These are phyloP conservation scores for Uropetala carovei DNA, from an alignment of 2,888 invertebrate species.

Conservation along the genomic window DNA sequence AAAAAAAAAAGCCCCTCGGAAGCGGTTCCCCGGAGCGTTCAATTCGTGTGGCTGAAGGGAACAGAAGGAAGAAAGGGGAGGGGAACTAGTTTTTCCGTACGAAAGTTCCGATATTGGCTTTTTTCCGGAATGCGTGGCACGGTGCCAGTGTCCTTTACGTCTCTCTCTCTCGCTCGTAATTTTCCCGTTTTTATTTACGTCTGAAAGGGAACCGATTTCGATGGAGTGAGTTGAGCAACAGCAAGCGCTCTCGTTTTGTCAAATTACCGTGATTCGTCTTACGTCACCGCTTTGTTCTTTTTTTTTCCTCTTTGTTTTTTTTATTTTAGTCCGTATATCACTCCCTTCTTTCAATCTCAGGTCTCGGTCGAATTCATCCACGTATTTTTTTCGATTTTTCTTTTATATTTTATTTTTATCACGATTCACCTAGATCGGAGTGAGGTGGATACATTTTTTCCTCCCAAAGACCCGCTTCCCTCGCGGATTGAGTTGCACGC, in stretches of 20 bases:
- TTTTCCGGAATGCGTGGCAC: slow-evolving; percentile 17
- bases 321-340: too few relatives aligned
- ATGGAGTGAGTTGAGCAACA: neutral
- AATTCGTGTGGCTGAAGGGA: too few relatives aligned
- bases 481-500: too few relatives aligned
- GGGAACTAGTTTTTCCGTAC: neutral
- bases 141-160: neutral
- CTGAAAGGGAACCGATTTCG: neutral
- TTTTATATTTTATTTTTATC: too few relatives aligned
- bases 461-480: too few relatives aligned
- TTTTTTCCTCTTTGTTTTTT: neutral
- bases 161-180: neutral
- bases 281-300: neutral
- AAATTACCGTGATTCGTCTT: neutral
- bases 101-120: slow-evolving; percentile 23
- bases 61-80: neutral
- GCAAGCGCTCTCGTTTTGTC: neutral
- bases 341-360: too few relatives aligned
- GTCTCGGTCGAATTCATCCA: too few relatives aligned
- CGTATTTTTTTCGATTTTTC: too few relatives aligned
- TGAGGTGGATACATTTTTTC: too few relatives aligned
- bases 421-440: too few relatives aligned
- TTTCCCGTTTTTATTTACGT: slow-evolving; percentile 1
- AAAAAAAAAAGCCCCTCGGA: neutral
- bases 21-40: neutral